Percentiles rank a stretch among this genome's conserved stretches.
Evolutionary conservation across 2,888 invertebrate genomes (phyloP).

Genomic region (Calliphora vomitoria): DNA sequence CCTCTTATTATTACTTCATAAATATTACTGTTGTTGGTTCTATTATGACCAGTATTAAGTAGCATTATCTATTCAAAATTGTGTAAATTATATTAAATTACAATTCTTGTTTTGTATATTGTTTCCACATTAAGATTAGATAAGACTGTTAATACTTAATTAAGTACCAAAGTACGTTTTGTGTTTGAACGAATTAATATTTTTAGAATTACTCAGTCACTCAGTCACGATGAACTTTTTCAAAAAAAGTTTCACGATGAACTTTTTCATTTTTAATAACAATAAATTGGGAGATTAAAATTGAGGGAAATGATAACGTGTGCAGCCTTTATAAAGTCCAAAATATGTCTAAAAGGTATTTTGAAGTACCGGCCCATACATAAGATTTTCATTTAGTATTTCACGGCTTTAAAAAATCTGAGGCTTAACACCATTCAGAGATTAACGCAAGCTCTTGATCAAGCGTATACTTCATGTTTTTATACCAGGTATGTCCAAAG

Average conservation of each 20-base stretch:
- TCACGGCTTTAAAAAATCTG: no score
- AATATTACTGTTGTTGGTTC: not conserved
- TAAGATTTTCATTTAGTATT: no score
- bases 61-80: conserved; percentile 24
- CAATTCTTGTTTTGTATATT: conserved; percentile 18
- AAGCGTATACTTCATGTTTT: no score
- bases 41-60: not conserved
- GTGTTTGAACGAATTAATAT: not conserved
- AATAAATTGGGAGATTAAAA: not conserved
- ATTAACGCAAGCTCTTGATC: no score
- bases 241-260: no score
- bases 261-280: not conserved
- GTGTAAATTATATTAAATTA: conserved; percentile 28
- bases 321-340: no score
- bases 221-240: not conserved
- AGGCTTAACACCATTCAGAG: no score
- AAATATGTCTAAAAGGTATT: no score
- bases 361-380: no score
- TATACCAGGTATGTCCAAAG: no score
- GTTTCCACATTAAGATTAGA: conserved; percentile 39
- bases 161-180: not conserved
- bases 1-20: not conserved
- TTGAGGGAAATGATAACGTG: not conserved
- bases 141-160: conserved; percentile 18
- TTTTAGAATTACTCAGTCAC: conserved; percentile 4